Conservation (phyloP, 92 coral and sea anemone genomes). For the Phenganax stokvisi region DNA sequence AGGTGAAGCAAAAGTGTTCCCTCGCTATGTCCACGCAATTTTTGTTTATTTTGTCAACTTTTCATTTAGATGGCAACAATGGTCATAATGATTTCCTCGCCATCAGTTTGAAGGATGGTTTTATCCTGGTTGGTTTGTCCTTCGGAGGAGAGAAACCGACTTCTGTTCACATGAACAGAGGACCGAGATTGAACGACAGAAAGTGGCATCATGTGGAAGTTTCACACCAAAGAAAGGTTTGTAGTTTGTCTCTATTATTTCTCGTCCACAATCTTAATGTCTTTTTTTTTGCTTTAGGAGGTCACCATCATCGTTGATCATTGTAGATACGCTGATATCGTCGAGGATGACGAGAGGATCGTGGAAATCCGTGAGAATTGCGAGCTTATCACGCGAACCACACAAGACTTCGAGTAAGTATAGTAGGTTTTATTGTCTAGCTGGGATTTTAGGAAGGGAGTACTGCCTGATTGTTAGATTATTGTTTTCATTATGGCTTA, state of each 20-base stretch:
- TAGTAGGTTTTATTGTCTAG: background rate
- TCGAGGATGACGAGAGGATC: constrained; percentile 64
- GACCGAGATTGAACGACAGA: constrained; percentile 53
- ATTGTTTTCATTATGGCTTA: no score
- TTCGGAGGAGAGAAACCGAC: constrained; percentile 60
- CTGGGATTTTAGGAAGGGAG: no score
- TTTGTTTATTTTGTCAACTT: background rate
- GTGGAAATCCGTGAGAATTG: constrained; percentile 59
- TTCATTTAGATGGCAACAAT: constrained; percentile 59
- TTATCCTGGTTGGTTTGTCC: constrained; percentile 57
- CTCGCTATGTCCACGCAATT: background rate
- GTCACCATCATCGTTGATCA: constrained; percentile 59
- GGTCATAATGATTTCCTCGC: constrained; percentile 77
- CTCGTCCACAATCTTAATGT: background rate
- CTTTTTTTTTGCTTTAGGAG: constrained; percentile 41
- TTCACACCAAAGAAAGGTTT: constrained; percentile 43
- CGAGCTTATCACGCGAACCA: constrained; percentile 54
- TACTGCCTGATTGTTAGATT: no score
- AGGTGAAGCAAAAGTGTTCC: constrained; percentile 29
- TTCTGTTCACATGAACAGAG: constrained; percentile 46
- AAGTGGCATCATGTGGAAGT: constrained; percentile 66
- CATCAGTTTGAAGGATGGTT: constrained; percentile 60
- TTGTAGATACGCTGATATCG: constrained; percentile 58
- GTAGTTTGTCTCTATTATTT: background rate
- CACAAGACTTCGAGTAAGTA: constrained; percentile 58